Evolutionary conservation across 30 jellyfish, hydroid and myxozoan species (phyloP), one percentile per base, ranked within the genome.

Genomic region (Cassiopea xamachana): DNA sequence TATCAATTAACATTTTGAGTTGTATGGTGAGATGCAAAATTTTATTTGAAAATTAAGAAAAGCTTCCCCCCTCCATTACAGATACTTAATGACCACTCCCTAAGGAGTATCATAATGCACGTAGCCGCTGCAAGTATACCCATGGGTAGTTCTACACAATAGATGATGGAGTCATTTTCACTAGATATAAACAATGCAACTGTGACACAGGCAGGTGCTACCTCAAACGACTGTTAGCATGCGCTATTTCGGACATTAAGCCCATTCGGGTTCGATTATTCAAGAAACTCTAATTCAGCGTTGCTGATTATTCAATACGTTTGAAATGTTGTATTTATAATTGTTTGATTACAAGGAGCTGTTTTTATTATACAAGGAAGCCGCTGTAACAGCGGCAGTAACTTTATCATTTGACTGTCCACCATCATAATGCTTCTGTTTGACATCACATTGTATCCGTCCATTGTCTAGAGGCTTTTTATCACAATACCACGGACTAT

Each of bases 381-480:
- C 84, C 83, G 91, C 84, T 68, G 60, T 45, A 83, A 47, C 91
- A 72, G 83, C 62, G 75, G 59, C 19, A 69, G 84, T 84, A 50
- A 19, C 51, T 50, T 83, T 48, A 47, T 50, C 69, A n/a, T 76
- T 74, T 16, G 5, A 27, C 48, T 48, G 51, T 73, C 64, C 93
- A 49, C 78, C 51, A 55, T 10, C 85, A 43, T 55, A 71, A 74
- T 55, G 45, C 85, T 44, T 71, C 85, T 61, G 47, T 85, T 85
- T 74, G 87, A 17, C 74, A 46, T 85, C 72, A 48, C 13, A 69
- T 55, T 15, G 93, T 60, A 75, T 85, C 85, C 93, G 46, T 70
- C 76, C 89, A 80, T 80, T 80, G 89, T 80, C 73, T 39, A 49
- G 89, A 60, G 89, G 89, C 89, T 80, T 80, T 80, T 69, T 19